These are phyloP conservation scores for Danio tinwini DNA, from an alignment of 2,797 vertebrate genomes.

Conservation along the genomic window DNA sequence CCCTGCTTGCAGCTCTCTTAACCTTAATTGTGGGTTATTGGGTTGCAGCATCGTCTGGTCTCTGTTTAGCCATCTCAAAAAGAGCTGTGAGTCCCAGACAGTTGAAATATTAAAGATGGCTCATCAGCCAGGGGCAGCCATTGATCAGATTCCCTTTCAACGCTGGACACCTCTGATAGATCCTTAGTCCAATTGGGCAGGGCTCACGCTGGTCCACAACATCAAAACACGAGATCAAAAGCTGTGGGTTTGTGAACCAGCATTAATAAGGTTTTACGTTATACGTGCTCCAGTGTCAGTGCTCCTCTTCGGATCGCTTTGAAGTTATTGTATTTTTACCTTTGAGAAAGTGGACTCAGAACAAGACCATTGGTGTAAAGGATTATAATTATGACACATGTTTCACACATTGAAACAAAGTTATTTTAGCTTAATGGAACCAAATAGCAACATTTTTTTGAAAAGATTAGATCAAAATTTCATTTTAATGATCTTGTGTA, in stretches of 20 bases:
- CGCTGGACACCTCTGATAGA: slow-evolving; percentile 71
- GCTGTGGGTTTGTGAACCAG: slow-evolving; percentile 27
- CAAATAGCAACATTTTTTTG: too few species aligned
- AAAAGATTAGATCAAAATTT: too few species aligned
- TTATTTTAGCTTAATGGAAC: too few species aligned
- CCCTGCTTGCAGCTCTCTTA: neutral
- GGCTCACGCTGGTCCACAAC: slow-evolving; percentile 63
- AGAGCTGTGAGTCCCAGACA: slow-evolving; percentile 19
- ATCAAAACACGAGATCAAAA: slow-evolving; percentile 65
- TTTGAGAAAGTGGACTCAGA: neutral
- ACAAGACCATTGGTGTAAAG: too few species aligned
- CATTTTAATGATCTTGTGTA: too few species aligned
- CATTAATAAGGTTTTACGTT: slow-evolving; percentile 29
- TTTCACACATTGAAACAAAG: too few species aligned
- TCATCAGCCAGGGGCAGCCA: slow-evolving; percentile 55
- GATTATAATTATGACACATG: too few species aligned
- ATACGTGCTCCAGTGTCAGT: neutral
- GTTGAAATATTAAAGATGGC: slow-evolving; percentile 69
- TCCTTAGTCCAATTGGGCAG: slow-evolving; percentile 65
- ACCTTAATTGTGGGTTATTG: slow-evolving; percentile 39
- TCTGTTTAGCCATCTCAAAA: slow-evolving; percentile 24
- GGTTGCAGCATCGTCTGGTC: slow-evolving; percentile 24
- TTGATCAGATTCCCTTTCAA: slow-evolving; percentile 67
- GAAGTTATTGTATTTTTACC: slow-evolving; percentile 28
- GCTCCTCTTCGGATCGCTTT: slow-evolving; percentile 16